These are phyloP conservation scores for Xenentodon cancila DNA, from an alignment of 2,797 vertebrate genomes.

Conservation along the genomic window DNA sequence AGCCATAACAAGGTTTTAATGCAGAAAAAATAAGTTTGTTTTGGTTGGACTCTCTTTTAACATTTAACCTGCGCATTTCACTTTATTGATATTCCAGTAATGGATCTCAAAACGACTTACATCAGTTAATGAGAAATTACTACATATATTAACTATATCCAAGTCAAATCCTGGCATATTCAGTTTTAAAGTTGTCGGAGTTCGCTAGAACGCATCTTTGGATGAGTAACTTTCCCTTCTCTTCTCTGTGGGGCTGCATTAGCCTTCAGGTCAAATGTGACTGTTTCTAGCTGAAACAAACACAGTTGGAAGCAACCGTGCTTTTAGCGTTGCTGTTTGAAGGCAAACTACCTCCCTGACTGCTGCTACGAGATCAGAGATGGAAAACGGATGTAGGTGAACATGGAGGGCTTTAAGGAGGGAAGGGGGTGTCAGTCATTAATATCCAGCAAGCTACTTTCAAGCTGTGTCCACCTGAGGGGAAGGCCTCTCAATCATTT, in stretches of 20 bases:
- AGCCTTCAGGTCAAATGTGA: slow-evolving; percentile 30
- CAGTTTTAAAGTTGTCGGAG: not conserved
- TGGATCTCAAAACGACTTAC: not conserved
- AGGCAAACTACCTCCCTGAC: slow-evolving; percentile 46
- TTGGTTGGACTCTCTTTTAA: too few relatives aligned
- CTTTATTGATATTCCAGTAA: too few relatives aligned
- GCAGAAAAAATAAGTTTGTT: too few relatives aligned
- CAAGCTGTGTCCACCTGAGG: slow-evolving; percentile 33
- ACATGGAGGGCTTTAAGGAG: slow-evolving; percentile 3
- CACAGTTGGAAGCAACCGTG: slow-evolving; percentile 24
- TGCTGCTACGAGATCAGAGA: slow-evolving; percentile 48
- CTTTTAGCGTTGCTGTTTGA: slow-evolving; percentile 47
- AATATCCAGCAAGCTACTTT: slow-evolving; percentile 48
- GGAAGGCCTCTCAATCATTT: slow-evolving; percentile 31
- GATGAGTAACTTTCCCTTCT: slow-evolving; percentile 1
- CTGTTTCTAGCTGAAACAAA: slow-evolving; percentile 28
- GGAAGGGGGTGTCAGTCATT: slow-evolving; percentile 3
- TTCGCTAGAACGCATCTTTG: not conserved
- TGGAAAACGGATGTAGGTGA: slow-evolving; percentile 58
- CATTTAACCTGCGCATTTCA: too few relatives aligned
- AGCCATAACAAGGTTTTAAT: too few relatives aligned
- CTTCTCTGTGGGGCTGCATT: slow-evolving; percentile 1
- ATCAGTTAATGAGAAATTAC: not conserved
- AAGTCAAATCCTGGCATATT: not conserved
- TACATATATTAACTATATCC: not conserved